Evolutionary conservation across 1,140 invertebrate species (phyloP).

Genomic region (Arion vulgaris): DNA sequence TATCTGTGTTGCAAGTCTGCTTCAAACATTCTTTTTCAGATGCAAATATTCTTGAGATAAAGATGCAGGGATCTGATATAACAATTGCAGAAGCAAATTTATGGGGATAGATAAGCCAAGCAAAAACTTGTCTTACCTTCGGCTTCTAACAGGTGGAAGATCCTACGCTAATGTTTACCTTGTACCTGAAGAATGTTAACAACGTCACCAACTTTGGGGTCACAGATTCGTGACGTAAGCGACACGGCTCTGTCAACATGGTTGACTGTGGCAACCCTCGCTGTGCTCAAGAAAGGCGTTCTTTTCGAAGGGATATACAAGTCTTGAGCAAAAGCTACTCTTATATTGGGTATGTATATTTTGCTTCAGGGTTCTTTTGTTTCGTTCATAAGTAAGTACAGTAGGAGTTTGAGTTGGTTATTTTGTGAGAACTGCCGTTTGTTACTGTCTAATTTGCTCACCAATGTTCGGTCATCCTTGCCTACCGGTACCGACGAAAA

Average conservation of each 20-base stretch:
- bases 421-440: too few relatives aligned
- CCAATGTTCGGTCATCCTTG: not conserved
- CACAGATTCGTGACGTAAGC: constrained; percentile 62
- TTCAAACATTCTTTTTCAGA: too few relatives aligned
- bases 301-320: constrained; percentile 89
- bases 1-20: too few relatives aligned
- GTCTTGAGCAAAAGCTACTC: constrained; percentile 93
- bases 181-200: constrained; percentile 52
- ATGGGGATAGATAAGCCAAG: too few relatives aligned
- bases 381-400: too few relatives aligned
- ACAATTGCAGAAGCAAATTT: too few relatives aligned
- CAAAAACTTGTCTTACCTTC: too few relatives aligned
- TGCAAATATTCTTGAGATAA: too few relatives aligned
- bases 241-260: constrained; percentile 76
- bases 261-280: constrained; percentile 92
- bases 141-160: not conserved
- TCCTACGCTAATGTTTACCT: constrained; percentile 12
- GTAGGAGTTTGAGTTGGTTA: too few relatives aligned
- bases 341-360: constrained; percentile 86
- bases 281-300: constrained; percentile 90
- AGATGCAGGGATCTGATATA: too few relatives aligned
- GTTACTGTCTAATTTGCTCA: not conserved
- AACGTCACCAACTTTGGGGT: constrained; percentile 58
- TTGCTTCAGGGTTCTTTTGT: not conserved
- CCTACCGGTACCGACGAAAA: constrained; percentile 34